Evolutionary conservation across 2,797 vertebrate genomes (phyloP), one percentile per base, ranked within the genome.

Genomic region (Kryptopterus vitreolus): DNA sequence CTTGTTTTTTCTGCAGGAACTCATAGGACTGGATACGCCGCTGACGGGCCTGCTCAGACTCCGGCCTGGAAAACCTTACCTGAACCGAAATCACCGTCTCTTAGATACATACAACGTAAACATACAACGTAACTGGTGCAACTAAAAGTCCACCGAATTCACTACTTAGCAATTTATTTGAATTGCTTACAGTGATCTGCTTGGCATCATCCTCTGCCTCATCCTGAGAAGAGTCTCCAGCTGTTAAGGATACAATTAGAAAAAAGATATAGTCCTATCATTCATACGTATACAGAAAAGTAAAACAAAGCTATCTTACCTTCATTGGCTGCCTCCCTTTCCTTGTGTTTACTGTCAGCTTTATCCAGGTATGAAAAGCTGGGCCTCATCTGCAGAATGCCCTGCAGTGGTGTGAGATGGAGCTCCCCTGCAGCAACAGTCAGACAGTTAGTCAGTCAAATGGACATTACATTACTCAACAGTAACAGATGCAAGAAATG

Each of bases 211-310:
- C 98, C 88, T 99, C 98, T 0, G 94, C 94, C 90, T 99, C 98
- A 74, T 99, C 98, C 90, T 99, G 98, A 2, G 98, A 99, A n/a
- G 98, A 99, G 88, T 99, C 98, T 83, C 98, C 98, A 43, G 95
- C 97, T 98, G 89, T 22, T 85, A 87, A 24, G 5, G 16, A 71
- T 13, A 73, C 0, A 63, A 13, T 4, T 16, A 11, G 70, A 62
- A 79, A 6, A 81, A 61, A 70, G n/a, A 4, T 10, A 43, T 43
- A 43, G 38, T 43, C 38, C 3, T 43, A 43, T 43, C n/a, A n/a
- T n/a, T n/a, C n/a, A n/a, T n/a, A 46, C 16, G 6, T 15, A 38
- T 22, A 15, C 0, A 62, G 62, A 38, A 29, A 83, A 87, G 59
- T 58, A 78, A 50, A 4, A 3, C 0, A 29, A 53, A 33, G 11